Evolutionary conservation across 2,113 vertebrate genomes (phyloP), one percentile per base, ranked within the genome.

Genomic region (Platycercus adscitus): DNA sequence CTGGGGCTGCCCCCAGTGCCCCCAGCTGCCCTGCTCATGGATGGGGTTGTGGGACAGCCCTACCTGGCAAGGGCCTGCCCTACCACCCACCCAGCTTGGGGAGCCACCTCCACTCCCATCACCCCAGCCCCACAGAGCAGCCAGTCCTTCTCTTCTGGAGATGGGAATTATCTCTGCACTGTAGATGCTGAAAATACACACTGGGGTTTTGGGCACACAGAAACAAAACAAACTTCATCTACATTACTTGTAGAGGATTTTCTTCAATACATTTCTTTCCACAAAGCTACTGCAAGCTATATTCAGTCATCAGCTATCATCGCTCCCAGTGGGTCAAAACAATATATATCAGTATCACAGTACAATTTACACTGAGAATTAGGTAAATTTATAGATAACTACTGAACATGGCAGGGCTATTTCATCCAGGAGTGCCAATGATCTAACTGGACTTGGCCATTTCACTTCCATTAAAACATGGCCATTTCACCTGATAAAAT

Each of bases 341-440:
- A 2, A 71, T 31, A 69, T 43, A 39, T 65, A 60, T 37, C 25
- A 33, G 31, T 23, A 55, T 26, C 43, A 60, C 20, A 49, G 16
- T 20, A 60, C 33, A 82, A 61, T 19, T 47, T 73, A 53, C 29
- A 43, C 43, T 55, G 39, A 89, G 29, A 72, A 72, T 31, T 58
- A 41, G 9, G 21, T 65, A 50, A 85, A 92, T 50, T 70, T 78
- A 35, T 52, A 56, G 39, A 13, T 6, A 43, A 35, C 46, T 60
- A 21, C 28, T 85, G 46, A 87, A 71, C 39, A 28, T 21, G 19
- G 17, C 6, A 20, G 26, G 35, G 17, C 24, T 85, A 35, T 66
- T 60, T 35, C 0, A 2, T n/a, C 37, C 33, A 7, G 2, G 35
- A 64, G 2, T 23, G 56, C 15, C 66, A 49, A 26, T 5, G 10